Base-by-base conservation (phyloP, 2,888 invertebrate species). In the Drosophila suboccidentalis region DNA sequence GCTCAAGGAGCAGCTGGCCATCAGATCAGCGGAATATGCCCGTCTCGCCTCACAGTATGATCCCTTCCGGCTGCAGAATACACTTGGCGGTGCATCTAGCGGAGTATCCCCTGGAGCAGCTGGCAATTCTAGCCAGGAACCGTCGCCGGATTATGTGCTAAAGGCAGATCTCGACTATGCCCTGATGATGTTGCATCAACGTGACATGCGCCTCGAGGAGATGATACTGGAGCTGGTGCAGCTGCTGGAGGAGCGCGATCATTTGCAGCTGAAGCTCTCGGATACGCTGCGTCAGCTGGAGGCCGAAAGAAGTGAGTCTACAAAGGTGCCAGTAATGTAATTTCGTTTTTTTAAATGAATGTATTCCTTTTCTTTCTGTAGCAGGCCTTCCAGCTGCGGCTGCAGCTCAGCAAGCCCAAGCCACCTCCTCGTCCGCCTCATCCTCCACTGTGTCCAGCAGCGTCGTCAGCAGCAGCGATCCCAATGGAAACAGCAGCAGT, bases 141-240 rank as follows among this genome's bases (percentile, higher is more conserved):
- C 82, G 1, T 36, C 60, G 34, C 46, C 84, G 3, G 88, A 83
- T 39, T 82, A 76, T 60, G 90, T 92, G 3, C 87, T 91, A 0
- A 93, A 95, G 87, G 95, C 95, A 0, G 96, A 97, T 91, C 92
- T 97, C 58, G 97, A 97, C 89, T 93, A 97, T 57, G 97, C 97
- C 0, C 92, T 97, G 44, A 97, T 97, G 89, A 96, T 97, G 95
- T 93, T 97, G 57, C 97, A 98, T 91, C 97, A 97, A 89, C 94
- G 97, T 75, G 97, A 97, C 80, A 96, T 97, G 66, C 94, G 97
- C 1, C 97, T 97, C 91, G 97, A 97, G 89, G 97, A 97, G 91
- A 93, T 98, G 67, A 97, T 97, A 0, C 94, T 96, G 86, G 97
- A 98, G 91, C 93, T 98, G 57, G 96, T 96, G 76, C 96, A 95